Base-by-base conservation (phyloP, 2,888 invertebrate species). In the Cremastinae sp. region DNA sequence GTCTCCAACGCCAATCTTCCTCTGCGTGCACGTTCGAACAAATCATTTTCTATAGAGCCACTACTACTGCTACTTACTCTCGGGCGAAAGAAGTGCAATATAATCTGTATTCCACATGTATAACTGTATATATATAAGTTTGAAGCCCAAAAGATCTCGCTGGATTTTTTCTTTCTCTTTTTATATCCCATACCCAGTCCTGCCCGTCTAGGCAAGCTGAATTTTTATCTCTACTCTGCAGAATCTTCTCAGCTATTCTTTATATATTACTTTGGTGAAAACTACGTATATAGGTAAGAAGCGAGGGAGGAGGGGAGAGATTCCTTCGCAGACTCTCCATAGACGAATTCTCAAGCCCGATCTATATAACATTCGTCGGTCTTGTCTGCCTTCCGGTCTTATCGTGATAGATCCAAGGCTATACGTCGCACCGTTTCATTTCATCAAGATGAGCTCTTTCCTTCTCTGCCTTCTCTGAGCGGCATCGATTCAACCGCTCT, bases 141-240 rank as follows among this genome's bases (percentile, higher is more conserved):
- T 37, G 41, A 56, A 28, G 28, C 56, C 62, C 41, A 20, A 43
- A 62, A 49, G 62, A 49, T 43, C 74, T 74, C 47, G 45, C 45
- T 1, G 12, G 8, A 55, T 72, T 72, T 58, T 64, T 49, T 18
- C 47, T 16, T 41, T 59, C 7, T 18, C 35, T 0, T 16, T 51
- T 58, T 28, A 39, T 51, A 8, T 41, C 68, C 9, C 59, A 12
- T 18, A 22, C 28, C 55, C 28, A 5, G 28, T 2, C 35, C 41
- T 55, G 20, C 39, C 47, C 64, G 61, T 70, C 65, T 65, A 18
- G 68, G 69, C 69, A 64, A 73, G 53, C 65, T 77, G 76, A 77
- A 73, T 77, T 77, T 70, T 77, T 77, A 77, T 77, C 76, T 77
- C 65, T 49, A 73, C 64, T 65, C 59, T 70, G 73, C 76, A 77